Evolutionary conservation across 1,140 invertebrate genomes (phyloP).

Genomic region (Psix sp.): DNA sequence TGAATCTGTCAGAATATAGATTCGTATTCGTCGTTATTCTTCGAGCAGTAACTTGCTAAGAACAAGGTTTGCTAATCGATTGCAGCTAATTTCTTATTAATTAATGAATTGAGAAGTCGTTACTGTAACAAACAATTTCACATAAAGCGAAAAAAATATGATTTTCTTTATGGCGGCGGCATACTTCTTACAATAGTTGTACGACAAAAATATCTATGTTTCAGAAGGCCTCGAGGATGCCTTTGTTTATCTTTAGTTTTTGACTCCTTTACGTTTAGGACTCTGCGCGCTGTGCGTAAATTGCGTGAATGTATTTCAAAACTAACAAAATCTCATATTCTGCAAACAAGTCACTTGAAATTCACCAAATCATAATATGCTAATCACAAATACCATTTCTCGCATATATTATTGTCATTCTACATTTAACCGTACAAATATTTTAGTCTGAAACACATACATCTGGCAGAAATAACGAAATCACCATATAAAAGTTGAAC

Average conservation of each 20-base stretch:
- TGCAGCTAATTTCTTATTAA: constrained; percentile 23
- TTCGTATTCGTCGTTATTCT: too few relatives aligned
- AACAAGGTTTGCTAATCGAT: constrained; percentile 34
- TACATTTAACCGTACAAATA: background rate
- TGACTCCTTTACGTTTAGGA: constrained; percentile 38
- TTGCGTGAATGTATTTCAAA: constrained; percentile 31
- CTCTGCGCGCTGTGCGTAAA: constrained; percentile 45
- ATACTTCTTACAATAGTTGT: constrained; percentile 47
- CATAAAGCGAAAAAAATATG: constrained; percentile 41
- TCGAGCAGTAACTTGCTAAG: constrained; percentile 24
- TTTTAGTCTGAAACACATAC: too few relatives aligned
- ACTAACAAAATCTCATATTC: too few relatives aligned
- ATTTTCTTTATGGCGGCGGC: constrained; percentile 32
- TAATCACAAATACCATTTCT: too few relatives aligned
- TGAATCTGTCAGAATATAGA: too few relatives aligned
- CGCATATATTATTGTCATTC: background rate
- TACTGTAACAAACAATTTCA: constrained; percentile 40
- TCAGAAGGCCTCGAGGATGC: constrained; percentile 61
- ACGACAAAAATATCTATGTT: constrained; percentile 61
- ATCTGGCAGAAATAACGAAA: too few relatives aligned
- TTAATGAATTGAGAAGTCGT: constrained; percentile 25
- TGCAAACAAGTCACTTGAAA: too few relatives aligned
- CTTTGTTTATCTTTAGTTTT: constrained; percentile 39
- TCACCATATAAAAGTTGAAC: too few relatives aligned
- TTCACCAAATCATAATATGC: too few relatives aligned